Conservation (phyloP, 1,140 invertebrate species). For the Caerostris extrusa region DNA sequence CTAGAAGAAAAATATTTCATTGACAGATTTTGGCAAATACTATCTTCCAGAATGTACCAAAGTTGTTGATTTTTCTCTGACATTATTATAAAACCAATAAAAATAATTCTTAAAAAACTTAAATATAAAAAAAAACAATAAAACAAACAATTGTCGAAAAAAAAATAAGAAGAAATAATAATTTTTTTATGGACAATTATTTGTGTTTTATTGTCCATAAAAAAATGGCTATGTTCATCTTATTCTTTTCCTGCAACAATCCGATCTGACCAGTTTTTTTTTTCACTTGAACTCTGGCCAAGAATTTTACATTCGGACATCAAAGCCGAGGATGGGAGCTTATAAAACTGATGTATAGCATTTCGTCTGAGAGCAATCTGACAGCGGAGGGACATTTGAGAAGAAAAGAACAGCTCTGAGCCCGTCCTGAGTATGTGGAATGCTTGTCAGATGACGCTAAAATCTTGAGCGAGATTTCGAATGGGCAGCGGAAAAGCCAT, state of each 20-base stretch:
- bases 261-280: background rate
- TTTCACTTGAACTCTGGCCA: background rate
- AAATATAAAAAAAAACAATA: no score
- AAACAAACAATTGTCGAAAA: no score
- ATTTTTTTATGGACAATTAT: no score
- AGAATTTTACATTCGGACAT: background rate
- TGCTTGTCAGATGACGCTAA: background rate
- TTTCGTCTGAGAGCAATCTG: background rate
- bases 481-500: background rate
- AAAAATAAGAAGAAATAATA: no score
- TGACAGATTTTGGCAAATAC: no score
- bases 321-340: background rate
- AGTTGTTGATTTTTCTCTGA: no score
- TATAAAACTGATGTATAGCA: background rate
- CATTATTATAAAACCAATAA: no score
- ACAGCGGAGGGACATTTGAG: background rate
- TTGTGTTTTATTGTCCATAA: no score
- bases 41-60: no score
- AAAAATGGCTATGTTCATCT: background rate
- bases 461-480: background rate
- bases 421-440: background rate
- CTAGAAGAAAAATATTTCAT: no score
- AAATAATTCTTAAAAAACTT: no score
- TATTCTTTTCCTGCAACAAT: background rate
- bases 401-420: background rate